Conservation (phyloP, 2,113 vertebrate species). For the Thomomys bottae region DNA sequence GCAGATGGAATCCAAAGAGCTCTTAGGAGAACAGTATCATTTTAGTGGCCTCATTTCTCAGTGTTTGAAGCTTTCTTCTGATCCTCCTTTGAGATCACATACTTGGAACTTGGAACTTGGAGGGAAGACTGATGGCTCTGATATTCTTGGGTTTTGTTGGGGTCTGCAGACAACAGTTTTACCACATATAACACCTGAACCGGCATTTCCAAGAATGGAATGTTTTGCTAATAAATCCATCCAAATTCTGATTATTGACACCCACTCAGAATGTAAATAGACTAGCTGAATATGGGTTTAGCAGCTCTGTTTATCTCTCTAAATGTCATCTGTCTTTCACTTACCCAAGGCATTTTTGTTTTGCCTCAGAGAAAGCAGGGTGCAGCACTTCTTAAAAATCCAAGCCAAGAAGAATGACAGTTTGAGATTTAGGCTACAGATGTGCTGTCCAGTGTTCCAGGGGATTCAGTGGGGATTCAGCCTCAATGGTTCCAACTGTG, state of each 20-base stretch:
- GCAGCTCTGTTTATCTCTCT: conserved; percentile 23
- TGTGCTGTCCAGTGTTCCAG: background rate
- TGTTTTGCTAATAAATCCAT: conserved; percentile 54
- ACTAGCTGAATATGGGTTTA: background rate
- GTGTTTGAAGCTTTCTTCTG: background rate
- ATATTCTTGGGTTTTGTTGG: background rate
- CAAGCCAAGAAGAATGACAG: background rate
- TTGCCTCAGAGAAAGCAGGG: conserved; percentile 25
- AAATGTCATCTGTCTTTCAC: conserved; percentile 38
- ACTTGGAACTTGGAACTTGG: background rate
- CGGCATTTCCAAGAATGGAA: background rate
- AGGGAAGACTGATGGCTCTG: background rate
- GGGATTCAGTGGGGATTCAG: too few relatives aligned
- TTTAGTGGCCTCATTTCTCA: background rate
- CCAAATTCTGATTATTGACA: conserved; percentile 55
- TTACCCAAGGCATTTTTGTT: conserved; percentile 49
- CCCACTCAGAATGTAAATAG: conserved; percentile 17
- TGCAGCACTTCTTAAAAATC: conserved; percentile 33
- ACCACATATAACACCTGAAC: background rate
- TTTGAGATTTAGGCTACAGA: conserved; percentile 15
- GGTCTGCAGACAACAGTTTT: background rate
- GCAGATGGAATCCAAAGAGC: background rate
- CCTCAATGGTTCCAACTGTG: too few relatives aligned
- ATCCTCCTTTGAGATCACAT: background rate
- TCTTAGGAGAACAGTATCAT: background rate